A percentile compares a stretch with the other conserved stretches of the same genome.
phyloP scores from a whole-genome alignment of 2,113 vertebrate genomes.

The Oncorhynchus kisutch region DNA sequence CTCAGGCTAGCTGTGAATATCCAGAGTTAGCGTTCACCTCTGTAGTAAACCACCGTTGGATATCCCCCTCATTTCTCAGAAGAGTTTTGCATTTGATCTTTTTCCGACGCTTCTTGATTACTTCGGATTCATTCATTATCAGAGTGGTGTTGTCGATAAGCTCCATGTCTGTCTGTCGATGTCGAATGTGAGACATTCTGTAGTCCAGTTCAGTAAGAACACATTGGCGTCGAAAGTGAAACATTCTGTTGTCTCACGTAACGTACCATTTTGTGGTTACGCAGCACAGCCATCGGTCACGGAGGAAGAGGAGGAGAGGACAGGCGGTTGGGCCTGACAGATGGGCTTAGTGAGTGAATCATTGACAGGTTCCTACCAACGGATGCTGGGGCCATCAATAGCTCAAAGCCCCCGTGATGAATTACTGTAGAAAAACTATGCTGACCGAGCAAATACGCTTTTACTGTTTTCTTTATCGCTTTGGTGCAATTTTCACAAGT shows the following conservation, averaged over 20 bases:
- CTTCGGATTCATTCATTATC: not conserved
- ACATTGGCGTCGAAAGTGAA: constrained; percentile 33
- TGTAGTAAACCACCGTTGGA: constrained; percentile 39
- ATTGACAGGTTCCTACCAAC: constrained; percentile 78
- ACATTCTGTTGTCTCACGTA: constrained; percentile 24
- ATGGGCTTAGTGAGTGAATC: constrained; percentile 77
- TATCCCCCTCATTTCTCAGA: constrained; percentile 42
- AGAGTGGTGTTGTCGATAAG: not conserved
- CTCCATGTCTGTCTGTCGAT: constrained; percentile 11
- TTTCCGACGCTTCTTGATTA: not conserved
- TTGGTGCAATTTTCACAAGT: too few relatives aligned
- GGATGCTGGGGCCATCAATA: constrained; percentile 77
- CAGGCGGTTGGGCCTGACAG: constrained; percentile 56
- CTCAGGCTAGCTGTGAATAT: constrained; percentile 61
- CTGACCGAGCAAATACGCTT: constrained; percentile 77
- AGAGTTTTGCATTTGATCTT: not conserved
- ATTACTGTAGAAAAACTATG: constrained; percentile 80
- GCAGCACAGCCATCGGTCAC: constrained; percentile 61
- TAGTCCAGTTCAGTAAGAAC: constrained; percentile 17
- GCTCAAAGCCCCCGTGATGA: constrained; percentile 76
- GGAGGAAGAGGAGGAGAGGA: constrained; percentile 64
- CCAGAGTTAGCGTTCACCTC: constrained; percentile 47
- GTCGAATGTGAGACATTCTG: constrained; percentile 30
- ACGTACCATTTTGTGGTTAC: constrained; percentile 45
- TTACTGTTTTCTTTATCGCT: constrained; percentile 43